phyloP scores from a whole-genome alignment of 2,113 vertebrate species.

The Tragelaphus strepsiceros region DNA sequence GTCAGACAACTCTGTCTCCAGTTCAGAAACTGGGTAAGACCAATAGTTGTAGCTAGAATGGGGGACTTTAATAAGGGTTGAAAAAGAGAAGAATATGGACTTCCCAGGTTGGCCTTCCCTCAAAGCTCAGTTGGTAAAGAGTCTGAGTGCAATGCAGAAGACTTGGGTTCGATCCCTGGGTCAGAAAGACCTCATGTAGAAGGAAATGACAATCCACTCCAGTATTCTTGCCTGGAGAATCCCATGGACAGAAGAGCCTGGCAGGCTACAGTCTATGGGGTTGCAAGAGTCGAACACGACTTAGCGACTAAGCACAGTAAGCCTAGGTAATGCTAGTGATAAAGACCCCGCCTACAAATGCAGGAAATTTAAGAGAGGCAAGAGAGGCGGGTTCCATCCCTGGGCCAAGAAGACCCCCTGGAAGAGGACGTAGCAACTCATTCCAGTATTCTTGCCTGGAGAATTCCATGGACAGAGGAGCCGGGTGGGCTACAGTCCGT shows the following conservation, averaged over 20 bases:
- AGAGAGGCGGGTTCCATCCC: neutral
- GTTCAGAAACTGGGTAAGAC: neutral
- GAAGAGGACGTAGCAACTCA: neutral
- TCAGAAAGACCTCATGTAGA: neutral
- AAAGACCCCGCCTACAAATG: neutral
- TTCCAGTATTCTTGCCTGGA: neutral
- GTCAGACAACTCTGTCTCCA: neutral
- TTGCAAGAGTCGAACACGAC: neutral
- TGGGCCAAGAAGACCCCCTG: neutral
- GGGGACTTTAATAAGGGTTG: neutral
- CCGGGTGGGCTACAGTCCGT: neutral
- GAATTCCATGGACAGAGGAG: neutral
- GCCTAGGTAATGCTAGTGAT: neutral
- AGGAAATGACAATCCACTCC: neutral
- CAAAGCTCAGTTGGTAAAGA: neutral
- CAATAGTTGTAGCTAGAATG: neutral
- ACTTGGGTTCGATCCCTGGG: neutral
- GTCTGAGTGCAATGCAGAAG: neutral
- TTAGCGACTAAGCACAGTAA: accelerated
- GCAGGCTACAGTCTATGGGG: neutral
- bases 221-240: neutral
- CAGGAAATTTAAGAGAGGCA: neutral
- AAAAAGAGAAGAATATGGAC: neutral
- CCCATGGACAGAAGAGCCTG: neutral
- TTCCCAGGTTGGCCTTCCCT: neutral